phyloP scores from a whole-genome alignment of 1,140 invertebrate species.

The Temnothorax curvispinosus region DNA sequence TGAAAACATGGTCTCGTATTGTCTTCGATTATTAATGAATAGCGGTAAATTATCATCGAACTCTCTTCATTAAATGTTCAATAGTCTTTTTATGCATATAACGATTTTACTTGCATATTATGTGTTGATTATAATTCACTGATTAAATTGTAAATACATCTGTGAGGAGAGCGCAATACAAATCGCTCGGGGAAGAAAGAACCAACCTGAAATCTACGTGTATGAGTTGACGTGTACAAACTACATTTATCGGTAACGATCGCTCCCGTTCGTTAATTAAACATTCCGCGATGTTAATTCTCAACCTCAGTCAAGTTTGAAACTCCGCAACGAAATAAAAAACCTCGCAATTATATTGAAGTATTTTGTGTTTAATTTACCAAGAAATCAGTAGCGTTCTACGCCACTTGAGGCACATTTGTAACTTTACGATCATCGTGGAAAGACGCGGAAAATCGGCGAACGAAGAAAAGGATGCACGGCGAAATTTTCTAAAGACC shows the following conservation, averaged over 20 bases:
- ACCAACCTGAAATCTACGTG: not conserved
- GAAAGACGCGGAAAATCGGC: not conserved
- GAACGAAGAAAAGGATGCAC: not conserved
- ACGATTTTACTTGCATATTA: conserved; percentile 8
- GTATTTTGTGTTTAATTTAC: not conserved
- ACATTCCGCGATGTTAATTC: conserved; percentile 24
- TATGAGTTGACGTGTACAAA: not conserved
- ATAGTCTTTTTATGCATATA: conserved; percentile 25
- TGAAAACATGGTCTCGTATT: conserved; percentile 5
- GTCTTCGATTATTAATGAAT: conserved; percentile 36
- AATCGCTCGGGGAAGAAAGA: not conserved
- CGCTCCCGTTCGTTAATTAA: not conserved
- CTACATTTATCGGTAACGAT: not conserved
- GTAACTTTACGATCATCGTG: not conserved
- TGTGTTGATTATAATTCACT: conserved; percentile 10
- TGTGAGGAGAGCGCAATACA: not conserved
- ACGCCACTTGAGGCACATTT: not conserved
- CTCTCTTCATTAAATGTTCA: conserved; percentile 40
- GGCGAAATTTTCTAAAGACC: conserved; percentile 30
- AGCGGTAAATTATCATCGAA: conserved; percentile 4
- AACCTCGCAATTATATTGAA: not conserved
- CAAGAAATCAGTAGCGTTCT: not conserved
- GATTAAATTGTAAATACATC: conserved; percentile 7
- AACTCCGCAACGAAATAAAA: not conserved
- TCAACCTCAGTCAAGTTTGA: not conserved